Conservation (phyloP, 2,113 vertebrate species). For the Cavia porcellus region DNA sequence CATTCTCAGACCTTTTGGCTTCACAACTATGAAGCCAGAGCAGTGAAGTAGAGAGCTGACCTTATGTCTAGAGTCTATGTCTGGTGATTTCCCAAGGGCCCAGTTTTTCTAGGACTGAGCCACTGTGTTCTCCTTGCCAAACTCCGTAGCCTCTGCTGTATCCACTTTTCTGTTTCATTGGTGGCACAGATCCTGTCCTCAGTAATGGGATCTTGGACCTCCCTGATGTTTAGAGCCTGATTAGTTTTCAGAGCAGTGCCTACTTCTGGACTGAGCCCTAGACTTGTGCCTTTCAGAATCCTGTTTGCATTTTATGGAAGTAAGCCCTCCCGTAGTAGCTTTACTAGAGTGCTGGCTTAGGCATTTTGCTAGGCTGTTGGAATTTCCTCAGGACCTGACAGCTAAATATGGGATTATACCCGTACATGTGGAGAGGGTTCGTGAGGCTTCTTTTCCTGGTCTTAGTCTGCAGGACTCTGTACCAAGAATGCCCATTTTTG, state of each 20-base stretch:
- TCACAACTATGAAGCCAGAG: background rate
- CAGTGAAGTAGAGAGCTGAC: background rate
- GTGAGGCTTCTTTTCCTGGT: background rate
- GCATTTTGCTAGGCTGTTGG: background rate
- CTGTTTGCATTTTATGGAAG: background rate
- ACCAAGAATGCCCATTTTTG: background rate
- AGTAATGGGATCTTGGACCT: background rate
- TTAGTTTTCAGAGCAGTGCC: rapidly evolving
- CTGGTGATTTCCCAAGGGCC: background rate
- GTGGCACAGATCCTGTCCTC: background rate
- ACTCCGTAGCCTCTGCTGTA: background rate
- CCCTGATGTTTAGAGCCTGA: background rate
- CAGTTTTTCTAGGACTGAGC: background rate
- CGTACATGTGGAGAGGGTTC: background rate
- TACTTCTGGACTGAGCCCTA: background rate
- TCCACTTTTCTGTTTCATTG: background rate
- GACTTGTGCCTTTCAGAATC: background rate
- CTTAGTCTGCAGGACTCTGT: background rate
- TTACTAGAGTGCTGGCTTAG: background rate
- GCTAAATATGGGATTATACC: background rate
- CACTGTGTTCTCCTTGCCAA: background rate
- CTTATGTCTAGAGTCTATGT: no score
- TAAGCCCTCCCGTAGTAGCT: background rate
- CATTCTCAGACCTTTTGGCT: slow-evolving; percentile 3
- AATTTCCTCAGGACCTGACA: background rate